phyloP scores from a whole-genome alignment of 2,113 vertebrate species.

The Phylloscopus trochiloides region DNA sequence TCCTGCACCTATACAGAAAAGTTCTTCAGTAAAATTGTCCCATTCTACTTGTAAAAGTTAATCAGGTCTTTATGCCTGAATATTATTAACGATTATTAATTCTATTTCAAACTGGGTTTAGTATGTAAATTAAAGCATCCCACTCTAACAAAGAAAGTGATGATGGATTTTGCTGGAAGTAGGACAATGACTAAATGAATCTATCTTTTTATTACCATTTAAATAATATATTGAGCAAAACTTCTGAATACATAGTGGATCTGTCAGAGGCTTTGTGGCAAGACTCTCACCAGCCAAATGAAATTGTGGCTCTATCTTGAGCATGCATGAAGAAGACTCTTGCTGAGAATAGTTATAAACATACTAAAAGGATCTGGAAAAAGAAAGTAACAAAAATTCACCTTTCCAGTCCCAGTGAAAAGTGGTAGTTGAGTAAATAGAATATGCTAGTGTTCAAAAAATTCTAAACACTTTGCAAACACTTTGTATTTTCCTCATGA shows the following conservation, averaged over 20 bases:
- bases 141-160: background rate
- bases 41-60: background rate
- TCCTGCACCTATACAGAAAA: background rate
- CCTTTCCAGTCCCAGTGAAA: background rate
- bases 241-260: background rate
- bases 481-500: background rate
- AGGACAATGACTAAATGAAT: constrained; percentile 23
- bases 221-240: constrained; percentile 38
- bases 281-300: background rate
- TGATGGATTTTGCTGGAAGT: constrained; percentile 41
- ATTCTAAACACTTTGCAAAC: background rate
- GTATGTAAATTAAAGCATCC: constrained; percentile 32
- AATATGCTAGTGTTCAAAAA: background rate
- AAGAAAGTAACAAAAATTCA: background rate
- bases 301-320: background rate
- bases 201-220: constrained; percentile 38
- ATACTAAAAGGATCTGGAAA: background rate
- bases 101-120: constrained; percentile 21
- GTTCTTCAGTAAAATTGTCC: background rate
- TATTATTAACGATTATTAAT: constrained; percentile 44
- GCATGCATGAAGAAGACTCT: background rate
- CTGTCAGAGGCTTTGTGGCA: background rate
- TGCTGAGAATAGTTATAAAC: background rate
- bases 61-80: background rate
- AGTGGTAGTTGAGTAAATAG: background rate